Base-by-base conservation (phyloP, 1,140 invertebrate species). In the Physella acuta region DNA sequence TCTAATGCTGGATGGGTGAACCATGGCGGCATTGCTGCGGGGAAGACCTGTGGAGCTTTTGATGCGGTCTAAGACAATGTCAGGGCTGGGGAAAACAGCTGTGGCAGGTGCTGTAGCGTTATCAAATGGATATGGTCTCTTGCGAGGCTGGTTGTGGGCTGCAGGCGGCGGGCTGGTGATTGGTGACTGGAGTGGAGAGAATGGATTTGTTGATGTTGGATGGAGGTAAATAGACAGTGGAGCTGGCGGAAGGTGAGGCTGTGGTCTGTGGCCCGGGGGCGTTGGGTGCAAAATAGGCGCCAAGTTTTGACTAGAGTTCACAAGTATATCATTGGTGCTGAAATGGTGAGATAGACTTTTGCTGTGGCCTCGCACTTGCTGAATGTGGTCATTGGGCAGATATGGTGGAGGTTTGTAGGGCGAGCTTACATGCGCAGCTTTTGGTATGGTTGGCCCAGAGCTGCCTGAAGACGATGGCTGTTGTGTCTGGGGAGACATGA, bases 21-120 rank as follows among this genome's bases (percentile, higher is more conserved):
- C 56, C 0, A 33, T 4, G 17, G 52, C 17, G 4, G 51, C 64
- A 52, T 33, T 65, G 64, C 33, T 56, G 14, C 55, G 55, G 17
- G 55, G 66, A 39, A 68, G 56, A 68, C 55, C 56, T 26, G 66
- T 68, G 39, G 36, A 59, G 56, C 39, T 60, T 51, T 58, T 68
- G 56, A 68, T 68, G 17, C 66, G 55, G 51, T 68, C 56, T 20
- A 68, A 51, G 11, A 68, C 66, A 17, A 60, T 68, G 30, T 68
- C 66, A 14, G 66, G 66, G 37, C 66, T 68, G 37, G 66, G 66
- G 39, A 68, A 68, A 34, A 49, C 37, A 5, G 28, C 39, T 11
- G 24, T 16, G n/a, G 31, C 1, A n/a, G 52, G 26, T 36, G 64
- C 26, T 31, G 24, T 26, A 1, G 34, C 26, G 33, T 34, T 59